Base-by-base conservation (phyloP, 2,888 invertebrate genomes). In the Cordilura impudica region DNA sequence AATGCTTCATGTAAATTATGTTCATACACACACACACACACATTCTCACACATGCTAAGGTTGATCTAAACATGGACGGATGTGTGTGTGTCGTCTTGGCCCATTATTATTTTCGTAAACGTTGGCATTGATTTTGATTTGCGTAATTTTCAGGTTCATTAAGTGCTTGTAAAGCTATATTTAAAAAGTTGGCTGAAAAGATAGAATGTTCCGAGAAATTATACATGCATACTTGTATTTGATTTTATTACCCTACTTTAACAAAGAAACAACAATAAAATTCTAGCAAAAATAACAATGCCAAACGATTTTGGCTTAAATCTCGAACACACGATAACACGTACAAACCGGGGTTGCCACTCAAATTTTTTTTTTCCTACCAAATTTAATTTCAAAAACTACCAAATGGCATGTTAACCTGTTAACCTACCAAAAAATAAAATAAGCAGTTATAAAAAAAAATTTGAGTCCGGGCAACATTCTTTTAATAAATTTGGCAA, bases 71-170 rank as follows among this genome's bases (percentile, higher is more conserved):
- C n/a, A n/a, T n/a, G n/a, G n/a, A n/a, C n/a, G n/a, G n/a, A n/a
- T n/a, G n/a, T n/a, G n/a, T n/a, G 6, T 56, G 45, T 58, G 58
- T 51, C 29, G 39, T 56, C 39, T 39, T n/a, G n/a, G n/a, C n/a
- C n/a, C 14, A 4, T 53, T 60, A 23, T 10, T 61, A 2, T 26
- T 21, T 14, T 14, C 56, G 31, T 18, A 8, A 58, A n/a, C n/a
- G 16, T 49, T 67, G 51, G 21, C 63, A 79, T 66, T 75, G 78
- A 82, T 78, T 82, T 81, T 84, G 84, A 85, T 86, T 86, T 86
- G 85, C 84, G 85, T 84, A 85, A 87, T 87, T 87, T 87, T 87
- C 86, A 84, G 87, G 84, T 87, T 87, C 87, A 87, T 87, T 87
- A 84, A 82, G 83, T 84, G 87, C 83, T 85, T 84, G 85, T 83